These are phyloP conservation scores for Osmerus eperlanus DNA, from an alignment of 2,113 vertebrate genomes.

Conservation along the genomic window DNA sequence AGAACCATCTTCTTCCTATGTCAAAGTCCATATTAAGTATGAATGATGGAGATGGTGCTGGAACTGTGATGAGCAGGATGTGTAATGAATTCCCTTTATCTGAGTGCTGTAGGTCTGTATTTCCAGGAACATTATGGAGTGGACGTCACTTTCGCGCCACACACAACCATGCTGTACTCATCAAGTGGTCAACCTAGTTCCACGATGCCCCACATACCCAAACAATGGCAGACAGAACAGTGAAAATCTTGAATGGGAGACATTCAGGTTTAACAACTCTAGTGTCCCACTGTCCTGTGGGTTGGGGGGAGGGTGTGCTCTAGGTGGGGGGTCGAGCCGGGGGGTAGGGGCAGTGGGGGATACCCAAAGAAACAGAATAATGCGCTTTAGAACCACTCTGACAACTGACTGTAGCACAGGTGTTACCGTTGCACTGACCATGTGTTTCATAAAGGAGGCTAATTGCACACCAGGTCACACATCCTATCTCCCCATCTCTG, in stretches of 20 bases:
- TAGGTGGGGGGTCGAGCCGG: background rate
- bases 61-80: no score
- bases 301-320: constrained; percentile 7
- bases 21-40: no score
- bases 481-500: background rate
- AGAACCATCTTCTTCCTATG: no score
- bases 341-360: background rate
- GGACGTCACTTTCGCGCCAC: background rate
- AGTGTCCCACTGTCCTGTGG: constrained; percentile 51
- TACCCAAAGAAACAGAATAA: no score
- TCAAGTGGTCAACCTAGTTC: background rate
- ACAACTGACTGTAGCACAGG: no score
- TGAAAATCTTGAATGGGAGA: no score
- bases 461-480: background rate
- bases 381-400: no score
- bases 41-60: no score
- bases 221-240: constrained; percentile 14
- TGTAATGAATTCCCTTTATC: no score
- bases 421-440: no score
- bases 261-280: background rate
- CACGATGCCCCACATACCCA: constrained; percentile 25
- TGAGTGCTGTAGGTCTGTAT: background rate
- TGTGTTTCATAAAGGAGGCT: background rate
- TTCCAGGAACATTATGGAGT: background rate
- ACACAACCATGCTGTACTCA: background rate